Evolutionary conservation across 2,888 invertebrate genomes (phyloP), one percentile per base, ranked within the genome.

Genomic region (Argyra leucocephala): DNA sequence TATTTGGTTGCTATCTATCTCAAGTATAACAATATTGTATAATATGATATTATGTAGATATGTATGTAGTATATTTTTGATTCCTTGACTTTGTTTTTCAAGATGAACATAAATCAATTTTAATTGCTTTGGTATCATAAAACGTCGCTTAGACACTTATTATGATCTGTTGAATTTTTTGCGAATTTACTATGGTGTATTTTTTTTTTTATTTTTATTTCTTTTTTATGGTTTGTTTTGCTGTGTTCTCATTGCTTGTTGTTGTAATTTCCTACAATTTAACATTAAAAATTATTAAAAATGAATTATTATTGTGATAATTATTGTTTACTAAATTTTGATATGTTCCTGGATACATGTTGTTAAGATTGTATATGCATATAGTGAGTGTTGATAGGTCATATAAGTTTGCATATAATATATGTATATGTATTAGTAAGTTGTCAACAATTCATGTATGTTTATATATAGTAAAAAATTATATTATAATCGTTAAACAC

Each of bases 111-210:
- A 68, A 69, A 69, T 69, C 69, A 69, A 69, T 67, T 69, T 69
- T 69, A 69, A 69, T 69, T 69, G 68, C 69, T 68, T 67, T 65
- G 67, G 68, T 68, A 69, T 69, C 68, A 67, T 69, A 68, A 68
- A 69, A 68, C 68, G 67, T 68, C 68, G 68, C 68, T 69, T 69
- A 59, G 69, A 67, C 67, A 68, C 69, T 69, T 69, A 48, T 48
- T 48, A 69, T 67, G 67, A 69, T 69, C 68, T 68, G 69, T 67
- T 69, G 66, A 69, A 69, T 66, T 67, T 69, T 67, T 31, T 31
- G 7, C 12, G 7, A 6, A 26, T 6, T 26, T 26, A 4, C 26
- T 26, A 26, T 7, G 4, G 26, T 4, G 9, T 31, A 12, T 31
- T 31, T 10, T 31, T 31, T 31, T 31, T 31, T 10, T 31, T 31